Evolutionary conservation across 2,797 vertebrate genomes (phyloP).

Genomic region (Erpetoichthys calabaricus): DNA sequence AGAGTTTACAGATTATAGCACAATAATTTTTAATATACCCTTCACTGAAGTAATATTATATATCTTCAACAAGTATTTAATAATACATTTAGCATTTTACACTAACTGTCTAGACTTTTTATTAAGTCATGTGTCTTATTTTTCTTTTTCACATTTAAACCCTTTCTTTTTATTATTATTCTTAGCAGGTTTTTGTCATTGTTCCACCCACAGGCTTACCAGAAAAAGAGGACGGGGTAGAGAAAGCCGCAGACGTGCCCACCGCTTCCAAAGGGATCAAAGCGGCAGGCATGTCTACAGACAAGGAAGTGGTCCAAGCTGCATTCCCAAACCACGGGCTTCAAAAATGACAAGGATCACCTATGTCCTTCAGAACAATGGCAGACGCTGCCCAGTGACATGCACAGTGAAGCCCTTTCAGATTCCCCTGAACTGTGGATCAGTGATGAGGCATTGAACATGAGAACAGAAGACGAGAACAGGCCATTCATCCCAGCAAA

Average conservation of each 20-base stretch:
- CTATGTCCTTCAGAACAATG: too few relatives aligned
- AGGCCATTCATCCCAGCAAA: too few relatives aligned
- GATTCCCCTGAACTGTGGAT: too few relatives aligned
- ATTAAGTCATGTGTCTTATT: conserved; percentile 53
- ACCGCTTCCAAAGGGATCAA: conserved; percentile 1
- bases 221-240: background rate
- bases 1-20: too few relatives aligned
- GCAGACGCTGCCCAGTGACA: too few relatives aligned
- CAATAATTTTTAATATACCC: too few relatives aligned
- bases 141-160: conserved; percentile 42
- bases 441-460: too few relatives aligned
- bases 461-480: too few relatives aligned
- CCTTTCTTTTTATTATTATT: conserved; percentile 37
- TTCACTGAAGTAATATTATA: too few relatives aligned
- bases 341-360: too few relatives aligned
- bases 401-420: too few relatives aligned
- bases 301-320: conserved; percentile 3
- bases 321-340: conserved; percentile 4
- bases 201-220: conserved; percentile 27
- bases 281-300: conserved; percentile 5
- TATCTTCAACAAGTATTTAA: too few relatives aligned
- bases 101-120: conserved; percentile 50
- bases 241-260: conserved; percentile 8
- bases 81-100: conserved; percentile 21
- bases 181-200: conserved; percentile 51